A percentile compares a stretch with the other conserved stretches of the same genome.
phyloP scores from a whole-genome alignment of 2,113 vertebrate species.

The human (Homo sapiens) region GRCh38 chr7:23090501-23091000 shows the following conservation, averaged over 20 bases:
- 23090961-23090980: not conserved
- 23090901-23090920: not conserved
- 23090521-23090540: not conserved
- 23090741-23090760: not conserved
- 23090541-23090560: not conserved
- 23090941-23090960: not conserved
- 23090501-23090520: not conserved
- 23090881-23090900: not conserved
- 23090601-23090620: not conserved
- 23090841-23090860: not conserved
- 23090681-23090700: not conserved
- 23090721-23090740: not conserved
- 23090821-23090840: not conserved
- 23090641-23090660: not conserved
- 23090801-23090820: not conserved
- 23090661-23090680: not conserved
- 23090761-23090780: not conserved
- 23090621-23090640: not conserved
- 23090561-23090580: not conserved
- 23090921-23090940: not conserved
- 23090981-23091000: not conserved
- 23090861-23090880: not conserved
- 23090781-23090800: not conserved
- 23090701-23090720: not conserved
- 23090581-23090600: not conserved